These are phyloP conservation scores for Menidia beryllina DNA, from an alignment of 2,113 vertebrate genomes.

Conservation along the genomic window DNA sequence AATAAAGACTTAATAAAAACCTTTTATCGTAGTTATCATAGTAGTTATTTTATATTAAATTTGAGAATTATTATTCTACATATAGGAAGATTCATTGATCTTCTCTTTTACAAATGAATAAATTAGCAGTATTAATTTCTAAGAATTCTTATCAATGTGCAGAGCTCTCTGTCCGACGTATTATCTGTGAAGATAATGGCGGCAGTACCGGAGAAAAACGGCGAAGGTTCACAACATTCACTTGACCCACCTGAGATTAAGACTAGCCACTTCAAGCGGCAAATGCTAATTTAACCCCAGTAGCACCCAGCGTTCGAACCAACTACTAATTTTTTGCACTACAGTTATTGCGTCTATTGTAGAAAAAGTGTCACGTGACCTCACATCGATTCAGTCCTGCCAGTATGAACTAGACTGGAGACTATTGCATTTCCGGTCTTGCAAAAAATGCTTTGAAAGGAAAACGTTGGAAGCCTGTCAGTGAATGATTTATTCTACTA, in stretches of 20 bases:
- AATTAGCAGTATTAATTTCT: constrained; percentile 24
- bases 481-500: rapidly evolving
- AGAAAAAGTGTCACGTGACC: constrained; percentile 85
- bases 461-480: background rate
- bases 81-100: too few relatives aligned
- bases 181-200: constrained; percentile 53
- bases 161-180: constrained; percentile 24
- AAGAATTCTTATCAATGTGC: constrained; percentile 1
- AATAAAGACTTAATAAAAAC: too few relatives aligned
- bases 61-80: too few relatives aligned
- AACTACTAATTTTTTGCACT: constrained; percentile 67
- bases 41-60: too few relatives aligned
- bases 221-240: background rate
- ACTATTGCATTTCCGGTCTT: background rate
- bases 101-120: too few relatives aligned
- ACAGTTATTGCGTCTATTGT: constrained; percentile 70
- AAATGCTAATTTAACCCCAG: constrained; percentile 21
- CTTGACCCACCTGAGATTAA: constrained; percentile 13
- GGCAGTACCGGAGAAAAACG: constrained; percentile 22
- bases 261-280: background rate
- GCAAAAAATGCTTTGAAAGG: rapidly evolving
- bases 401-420: constrained; percentile 22
- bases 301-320: constrained; percentile 40
- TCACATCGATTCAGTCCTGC: constrained; percentile 17
- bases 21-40: too few relatives aligned